phyloP scores from a whole-genome alignment of 2,797 vertebrate genomes.

The Clarias pachynema region DNA sequence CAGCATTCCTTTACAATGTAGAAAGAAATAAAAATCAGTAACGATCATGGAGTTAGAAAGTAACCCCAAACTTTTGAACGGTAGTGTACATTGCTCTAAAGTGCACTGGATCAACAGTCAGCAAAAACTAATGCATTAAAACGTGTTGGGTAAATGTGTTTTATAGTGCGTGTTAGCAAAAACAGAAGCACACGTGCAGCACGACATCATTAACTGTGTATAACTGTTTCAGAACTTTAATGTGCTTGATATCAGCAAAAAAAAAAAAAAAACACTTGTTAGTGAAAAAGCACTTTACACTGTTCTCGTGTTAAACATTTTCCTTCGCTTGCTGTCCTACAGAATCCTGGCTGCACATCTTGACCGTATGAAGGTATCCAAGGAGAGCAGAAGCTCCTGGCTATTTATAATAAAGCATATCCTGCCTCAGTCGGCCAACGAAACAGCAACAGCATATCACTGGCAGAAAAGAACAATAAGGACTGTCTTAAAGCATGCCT shows the following conservation, averaged over 20 bases:
- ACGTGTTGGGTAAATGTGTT: neutral
- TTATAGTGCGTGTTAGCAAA: no score
- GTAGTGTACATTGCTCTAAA: neutral
- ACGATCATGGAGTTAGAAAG: no score
- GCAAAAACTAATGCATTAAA: neutral
- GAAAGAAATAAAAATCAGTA: no score
- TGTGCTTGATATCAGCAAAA: neutral
- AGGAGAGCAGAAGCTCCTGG: slow-evolving; percentile 65
- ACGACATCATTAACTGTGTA: neutral
- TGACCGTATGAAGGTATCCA: slow-evolving; percentile 71
- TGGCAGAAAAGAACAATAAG: slow-evolving; percentile 79
- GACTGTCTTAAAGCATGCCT: slow-evolving; percentile 98
- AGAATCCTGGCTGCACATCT: slow-evolving; percentile 75
- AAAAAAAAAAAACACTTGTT: neutral
- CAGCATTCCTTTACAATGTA: no score
- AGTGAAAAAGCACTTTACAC: neutral
- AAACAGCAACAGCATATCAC: slow-evolving; percentile 81
- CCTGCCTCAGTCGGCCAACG: slow-evolving; percentile 75
- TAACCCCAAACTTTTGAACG: no score
- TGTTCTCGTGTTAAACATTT: slow-evolving; percentile 39
- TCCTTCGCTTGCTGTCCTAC: slow-evolving; percentile 64
- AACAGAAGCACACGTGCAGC: neutral
- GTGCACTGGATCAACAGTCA: neutral
- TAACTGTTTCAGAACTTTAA: neutral
- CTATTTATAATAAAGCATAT: slow-evolving; percentile 74